These are phyloP conservation scores for Xestia sexstrigata DNA, from an alignment of 2,888 invertebrate genomes.

Conservation along the genomic window DNA sequence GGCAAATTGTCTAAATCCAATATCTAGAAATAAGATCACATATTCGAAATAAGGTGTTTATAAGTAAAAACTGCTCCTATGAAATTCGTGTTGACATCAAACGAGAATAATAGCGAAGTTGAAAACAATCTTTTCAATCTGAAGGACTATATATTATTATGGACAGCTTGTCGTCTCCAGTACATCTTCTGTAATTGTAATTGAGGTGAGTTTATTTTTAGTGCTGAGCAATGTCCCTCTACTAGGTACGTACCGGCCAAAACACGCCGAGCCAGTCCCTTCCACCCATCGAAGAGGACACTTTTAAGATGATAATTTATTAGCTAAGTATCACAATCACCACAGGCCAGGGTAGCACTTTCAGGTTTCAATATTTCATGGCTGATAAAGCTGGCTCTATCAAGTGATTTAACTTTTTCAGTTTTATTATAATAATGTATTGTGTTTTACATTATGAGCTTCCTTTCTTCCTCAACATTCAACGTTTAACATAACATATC, in stretches of 20 bases:
- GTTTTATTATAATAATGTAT: background rate
- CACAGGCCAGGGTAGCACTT: background rate
- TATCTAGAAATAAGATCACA: conserved; percentile 25
- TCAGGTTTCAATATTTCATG: background rate
- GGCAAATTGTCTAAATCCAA: conserved; percentile 32
- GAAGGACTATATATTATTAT: conserved; percentile 44
- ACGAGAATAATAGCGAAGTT: conserved; percentile 41
- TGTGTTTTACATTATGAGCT: conserved; percentile 3
- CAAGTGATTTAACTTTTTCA: background rate
- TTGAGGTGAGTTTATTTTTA: conserved; percentile 46
- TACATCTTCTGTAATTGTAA: conserved; percentile 24
- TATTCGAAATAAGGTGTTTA: conserved; percentile 28
- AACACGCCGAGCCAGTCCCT: background rate
- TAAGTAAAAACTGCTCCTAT: conserved; percentile 16
- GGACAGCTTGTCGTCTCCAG: conserved; percentile 49
- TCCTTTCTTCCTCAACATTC: conserved; percentile 1
- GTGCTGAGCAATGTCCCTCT: background rate
- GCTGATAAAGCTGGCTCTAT: background rate
- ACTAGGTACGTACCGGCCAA: background rate
- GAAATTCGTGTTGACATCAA: conserved; percentile 19
- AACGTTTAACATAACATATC: background rate
- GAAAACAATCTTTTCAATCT: conserved; percentile 47
- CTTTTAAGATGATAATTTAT: conserved; percentile 13
- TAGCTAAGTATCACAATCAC: conserved; percentile 18
- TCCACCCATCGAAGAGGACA: conserved; percentile 20